A percentile compares a stretch with the other conserved stretches of the same genome.
These are phyloP conservation scores for Nemotelus pantherinus DNA, from an alignment of 2,888 invertebrate species.

Conservation along the genomic window DNA sequence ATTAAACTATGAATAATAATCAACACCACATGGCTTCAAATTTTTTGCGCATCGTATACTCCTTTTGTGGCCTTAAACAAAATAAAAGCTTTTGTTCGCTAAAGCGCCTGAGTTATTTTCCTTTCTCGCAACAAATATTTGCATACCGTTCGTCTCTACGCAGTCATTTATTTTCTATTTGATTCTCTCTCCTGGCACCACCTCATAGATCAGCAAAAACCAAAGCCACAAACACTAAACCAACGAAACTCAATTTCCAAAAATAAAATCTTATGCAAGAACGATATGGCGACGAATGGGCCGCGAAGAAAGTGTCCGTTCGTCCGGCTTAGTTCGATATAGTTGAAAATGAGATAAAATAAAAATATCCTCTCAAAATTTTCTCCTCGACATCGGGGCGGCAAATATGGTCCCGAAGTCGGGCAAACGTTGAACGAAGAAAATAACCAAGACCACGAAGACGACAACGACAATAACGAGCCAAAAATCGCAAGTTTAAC, in stretches of 20 bases:
- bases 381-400: background rate
- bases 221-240: no score
- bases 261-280: constrained; percentile 44
- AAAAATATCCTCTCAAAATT: constrained; percentile 22
- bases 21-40: no score
- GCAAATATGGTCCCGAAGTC: background rate
- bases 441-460: background rate
- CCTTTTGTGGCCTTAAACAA: no score
- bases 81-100: no score
- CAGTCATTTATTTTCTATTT: no score
- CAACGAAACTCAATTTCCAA: constrained; percentile 38
- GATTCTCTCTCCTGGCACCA: no score
- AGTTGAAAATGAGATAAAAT: constrained; percentile 11
- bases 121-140: no score
- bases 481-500: constrained; percentile 11
- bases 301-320: constrained; percentile 12
- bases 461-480: constrained; percentile 7
- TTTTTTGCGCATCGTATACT: no score
- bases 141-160: no score
- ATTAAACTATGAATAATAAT: no score
- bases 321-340: constrained; percentile 40
- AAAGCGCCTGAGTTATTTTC: no score
- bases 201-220: no score
- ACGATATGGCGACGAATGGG: constrained; percentile 34
- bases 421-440: background rate